Evolutionary conservation across 2,888 invertebrate species (phyloP), one percentile per base, ranked within the genome.

Genomic region (Agonopterix heracliana): DNA sequence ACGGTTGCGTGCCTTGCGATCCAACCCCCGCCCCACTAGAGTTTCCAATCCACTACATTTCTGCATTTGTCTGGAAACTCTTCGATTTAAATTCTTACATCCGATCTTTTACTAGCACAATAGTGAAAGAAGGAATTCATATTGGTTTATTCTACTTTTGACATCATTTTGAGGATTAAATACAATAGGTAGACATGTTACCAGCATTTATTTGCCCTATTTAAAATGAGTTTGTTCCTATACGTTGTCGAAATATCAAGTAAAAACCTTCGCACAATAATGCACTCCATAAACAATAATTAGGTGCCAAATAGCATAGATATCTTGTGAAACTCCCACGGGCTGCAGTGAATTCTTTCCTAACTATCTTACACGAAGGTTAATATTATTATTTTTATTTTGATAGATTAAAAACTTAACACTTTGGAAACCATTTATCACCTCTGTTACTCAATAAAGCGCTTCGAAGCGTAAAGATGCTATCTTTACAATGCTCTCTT

Each of bases 11-110:
- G 83, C 61, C 54, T 51, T 59, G 51, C 66, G 55, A 60, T 60
- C 66, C 75, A 66, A 66, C 73, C 72, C 71, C 68, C 59, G 64
- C 56, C 56, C 60, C 60, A 61, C 51, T 59, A 55, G 60, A 79
- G 74, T 84, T 47, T 80, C 85, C 83, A 84, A 81, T 78, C 68
- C 60, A 62, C 66, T 68, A 64, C 60, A 62, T 64, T 64, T 62
- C 61, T 64, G 61, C 52, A 54, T 60, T 61, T 60, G 53, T 53
- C 50, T 53, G 44, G 54, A 56, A 59, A 57, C 54, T 57, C 57
- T 54, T 57, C 17, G 26, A 46, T 12, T 34, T 34, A 8, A 26
- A 44, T 44, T 45, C 50, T 45, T 50, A 51, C 46, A 10, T 38
- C 11, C 11, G 10, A 11, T 38, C 10, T 38, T 38, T 38, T 11